A percentile compares a stretch with the other conserved stretches of the same genome.
Evolutionary conservation across 92 coral and sea anemone species (phyloP).

Genomic region (Porites evermanni): DNA sequence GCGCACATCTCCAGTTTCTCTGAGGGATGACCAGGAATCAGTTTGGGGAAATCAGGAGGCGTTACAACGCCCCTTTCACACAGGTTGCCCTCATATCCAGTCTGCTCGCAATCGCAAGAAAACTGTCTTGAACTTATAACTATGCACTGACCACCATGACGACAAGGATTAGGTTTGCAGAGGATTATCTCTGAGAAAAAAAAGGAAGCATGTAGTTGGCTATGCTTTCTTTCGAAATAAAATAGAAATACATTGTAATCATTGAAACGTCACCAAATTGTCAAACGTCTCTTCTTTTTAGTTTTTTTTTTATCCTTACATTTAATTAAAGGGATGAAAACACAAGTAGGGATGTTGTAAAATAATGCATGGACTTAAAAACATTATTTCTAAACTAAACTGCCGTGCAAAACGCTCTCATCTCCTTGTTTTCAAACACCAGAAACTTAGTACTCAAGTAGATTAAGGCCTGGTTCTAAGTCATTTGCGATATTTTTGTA

Average conservation of each 20-base stretch:
- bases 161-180: constrained; percentile 68
- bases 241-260: background rate
- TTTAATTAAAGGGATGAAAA: too few relatives aligned
- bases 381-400: too few relatives aligned
- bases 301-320: too few relatives aligned
- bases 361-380: too few relatives aligned
- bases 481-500: too few relatives aligned
- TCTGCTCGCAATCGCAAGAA: constrained; percentile 60
- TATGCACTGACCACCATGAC: constrained; percentile 60
- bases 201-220: background rate
- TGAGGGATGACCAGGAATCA: constrained; percentile 35
- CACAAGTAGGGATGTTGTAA: too few relatives aligned
- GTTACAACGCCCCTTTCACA: constrained; percentile 63
- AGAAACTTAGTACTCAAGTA: too few relatives aligned
- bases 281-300: background rate
- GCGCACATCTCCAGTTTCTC: constrained; percentile 27
- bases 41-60: constrained; percentile 61
- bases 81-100: constrained; percentile 64
- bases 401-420: too few relatives aligned
- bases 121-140: background rate
- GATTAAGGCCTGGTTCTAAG: too few relatives aligned
- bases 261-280: too few relatives aligned
- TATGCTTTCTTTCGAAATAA: background rate
- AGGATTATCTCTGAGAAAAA: constrained; percentile 49
- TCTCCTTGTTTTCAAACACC: too few relatives aligned